Conservation (phyloP, 2,888 invertebrate species). For the Psylliodes chrysocephalus region DNA sequence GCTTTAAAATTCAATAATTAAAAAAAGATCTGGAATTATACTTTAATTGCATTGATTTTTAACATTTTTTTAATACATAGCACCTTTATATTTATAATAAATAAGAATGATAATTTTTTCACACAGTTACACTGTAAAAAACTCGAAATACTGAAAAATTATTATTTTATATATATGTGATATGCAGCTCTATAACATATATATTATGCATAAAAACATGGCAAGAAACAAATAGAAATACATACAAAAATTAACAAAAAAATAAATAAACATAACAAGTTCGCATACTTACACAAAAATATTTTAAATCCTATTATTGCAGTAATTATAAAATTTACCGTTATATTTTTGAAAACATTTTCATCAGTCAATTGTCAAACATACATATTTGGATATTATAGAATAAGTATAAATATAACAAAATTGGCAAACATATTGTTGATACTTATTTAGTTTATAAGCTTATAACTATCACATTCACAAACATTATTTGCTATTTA, state of each 20-base stretch:
- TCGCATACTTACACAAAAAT: constrained; percentile 31
- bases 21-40: constrained; percentile 1
- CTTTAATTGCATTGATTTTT: constrained; percentile 42
- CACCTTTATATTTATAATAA: constrained; percentile 45
- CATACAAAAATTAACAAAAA: constrained; percentile 40
- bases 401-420: no score
- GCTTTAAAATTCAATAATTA: no score
- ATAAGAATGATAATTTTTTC: constrained; percentile 40
- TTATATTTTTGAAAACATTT: no score
- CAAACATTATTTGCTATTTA: constrained; percentile 1
- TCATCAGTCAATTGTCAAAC: no score
- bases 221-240: constrained; percentile 48
- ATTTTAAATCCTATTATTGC: constrained; percentile 4
- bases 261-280: constrained; percentile 34
- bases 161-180: constrained; percentile 13
- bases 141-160: constrained; percentile 47
- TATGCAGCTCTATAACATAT: constrained; percentile 14
- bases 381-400: no score
- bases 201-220: constrained; percentile 45
- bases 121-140: constrained; percentile 50
- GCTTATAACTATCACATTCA: constrained; percentile 13
- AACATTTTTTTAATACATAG: constrained; percentile 41
- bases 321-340: neutral
- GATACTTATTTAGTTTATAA: neutral
- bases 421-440: neutral